Evolutionary conservation across 2,113 vertebrate species (phyloP).

Genomic region (Riparia riparia): DNA sequence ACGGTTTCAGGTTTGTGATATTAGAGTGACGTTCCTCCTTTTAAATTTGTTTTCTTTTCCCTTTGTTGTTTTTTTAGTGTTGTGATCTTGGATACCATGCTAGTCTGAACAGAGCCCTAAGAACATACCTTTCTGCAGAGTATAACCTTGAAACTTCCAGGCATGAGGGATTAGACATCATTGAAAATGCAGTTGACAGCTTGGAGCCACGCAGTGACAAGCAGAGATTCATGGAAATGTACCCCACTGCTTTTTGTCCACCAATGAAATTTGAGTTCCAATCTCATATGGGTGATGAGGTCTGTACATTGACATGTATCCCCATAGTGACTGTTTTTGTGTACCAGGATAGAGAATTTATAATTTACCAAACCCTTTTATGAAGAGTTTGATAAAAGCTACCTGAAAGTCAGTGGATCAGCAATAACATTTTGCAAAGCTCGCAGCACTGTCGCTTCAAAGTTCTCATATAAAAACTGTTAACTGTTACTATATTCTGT

Average conservation of each 20-base stretch:
- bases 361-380: background rate
- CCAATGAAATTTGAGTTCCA: conserved; percentile 97
- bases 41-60: background rate
- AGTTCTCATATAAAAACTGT: background rate
- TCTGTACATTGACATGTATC: conserved; percentile 68
- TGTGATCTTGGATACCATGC: conserved; percentile 97
- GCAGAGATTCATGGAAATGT: conserved; percentile 99
- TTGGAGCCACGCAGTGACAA: conserved; percentile 95
- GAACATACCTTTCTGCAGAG: conserved; percentile 96
- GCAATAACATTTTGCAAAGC: background rate
- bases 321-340: background rate
- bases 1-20: background rate
- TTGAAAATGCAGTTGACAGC: conserved; percentile 97
- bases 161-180: conserved; percentile 96
- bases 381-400: background rate
- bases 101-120: conserved; percentile 92
- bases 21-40: background rate
- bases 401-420: background rate
- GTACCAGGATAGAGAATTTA: background rate
- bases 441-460: background rate
- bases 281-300: conserved; percentile 98
- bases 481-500: background rate
- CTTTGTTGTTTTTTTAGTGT: conserved; percentile 79
- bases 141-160: conserved; percentile 99
- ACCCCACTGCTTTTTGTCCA: conserved; percentile 93